Evolutionary conservation across 2,113 vertebrate species (phyloP).

Genomic region (Dolichallabes microphthalmus): DNA sequence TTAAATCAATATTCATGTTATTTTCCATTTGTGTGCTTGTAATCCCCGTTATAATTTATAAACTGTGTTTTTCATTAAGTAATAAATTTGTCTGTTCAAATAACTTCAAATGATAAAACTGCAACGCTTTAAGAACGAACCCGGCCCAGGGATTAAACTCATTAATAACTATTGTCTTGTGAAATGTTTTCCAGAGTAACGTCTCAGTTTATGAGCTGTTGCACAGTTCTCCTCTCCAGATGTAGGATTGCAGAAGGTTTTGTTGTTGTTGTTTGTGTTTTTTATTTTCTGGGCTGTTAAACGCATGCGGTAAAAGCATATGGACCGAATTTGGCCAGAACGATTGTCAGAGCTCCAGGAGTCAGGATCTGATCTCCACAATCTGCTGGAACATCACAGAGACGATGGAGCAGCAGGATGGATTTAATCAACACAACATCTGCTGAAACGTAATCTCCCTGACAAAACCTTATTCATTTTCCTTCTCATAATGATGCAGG

Average conservation of each 20-base stretch:
- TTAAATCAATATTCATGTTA: neutral
- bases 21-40: neutral
- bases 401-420: neutral
- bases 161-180: neutral
- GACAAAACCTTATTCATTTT: neutral
- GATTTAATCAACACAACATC: slow-evolving; percentile 24
- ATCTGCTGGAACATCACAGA: slow-evolving; percentile 1
- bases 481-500: neutral
- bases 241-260: neutral
- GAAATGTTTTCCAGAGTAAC: neutral
- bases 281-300: slow-evolving; percentile 31
- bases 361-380: neutral
- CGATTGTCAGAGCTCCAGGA: neutral
- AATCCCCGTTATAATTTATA: neutral
- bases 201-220: neutral
- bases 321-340: slow-evolving; percentile 22
- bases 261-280: neutral
- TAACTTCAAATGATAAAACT: neutral
- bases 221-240: neutral
- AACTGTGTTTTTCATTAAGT: neutral
- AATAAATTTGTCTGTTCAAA: neutral
- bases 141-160: neutral
- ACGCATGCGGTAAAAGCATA: slow-evolving; percentile 12
- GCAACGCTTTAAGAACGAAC: neutral
- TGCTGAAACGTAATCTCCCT: neutral